These are phyloP conservation scores for Penaeus indicus DNA, from an alignment of 1,140 invertebrate species.

Conservation along the genomic window DNA sequence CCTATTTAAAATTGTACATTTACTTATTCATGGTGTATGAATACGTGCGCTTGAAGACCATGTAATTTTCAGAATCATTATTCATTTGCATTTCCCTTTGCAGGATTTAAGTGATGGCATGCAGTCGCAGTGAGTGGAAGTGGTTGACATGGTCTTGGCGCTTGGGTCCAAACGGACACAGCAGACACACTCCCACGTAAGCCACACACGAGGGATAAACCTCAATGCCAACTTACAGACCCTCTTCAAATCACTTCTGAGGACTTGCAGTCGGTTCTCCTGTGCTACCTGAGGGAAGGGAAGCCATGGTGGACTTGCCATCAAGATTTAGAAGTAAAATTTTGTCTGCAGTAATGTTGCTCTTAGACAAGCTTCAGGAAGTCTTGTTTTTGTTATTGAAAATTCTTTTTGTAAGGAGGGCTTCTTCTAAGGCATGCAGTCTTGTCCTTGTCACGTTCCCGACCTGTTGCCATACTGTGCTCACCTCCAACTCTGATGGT, in stretches of 20 bases:
- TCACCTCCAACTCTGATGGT: too few species aligned
- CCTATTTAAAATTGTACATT: too few species aligned
- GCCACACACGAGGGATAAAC: constrained; percentile 47
- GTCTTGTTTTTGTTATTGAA: too few species aligned
- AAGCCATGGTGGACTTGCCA: too few species aligned
- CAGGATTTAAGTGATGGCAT: constrained; percentile 90
- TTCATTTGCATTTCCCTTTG: constrained; percentile 64
- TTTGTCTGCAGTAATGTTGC: too few species aligned
- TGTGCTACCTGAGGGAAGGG: constrained; percentile 45
- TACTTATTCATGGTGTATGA: not conserved
- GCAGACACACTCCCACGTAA: constrained; percentile 72
- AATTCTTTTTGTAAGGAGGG: too few species aligned
- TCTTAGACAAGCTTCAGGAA: too few species aligned
- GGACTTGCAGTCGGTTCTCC: constrained; percentile 51
- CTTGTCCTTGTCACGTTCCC: too few species aligned
- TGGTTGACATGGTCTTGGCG: constrained; percentile 95
- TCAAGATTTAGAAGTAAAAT: too few species aligned
- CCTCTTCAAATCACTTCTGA: constrained; percentile 50
- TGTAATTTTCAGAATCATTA: not conserved
- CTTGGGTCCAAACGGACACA: constrained; percentile 86
- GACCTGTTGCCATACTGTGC: too few species aligned
- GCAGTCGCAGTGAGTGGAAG: constrained; percentile 94
- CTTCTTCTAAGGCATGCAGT: too few species aligned
- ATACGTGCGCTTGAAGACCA: not conserved
- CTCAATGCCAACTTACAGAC: constrained; percentile 55